phyloP scores from a whole-genome alignment of 2,113 vertebrate genomes.

The Grus americana region DNA sequence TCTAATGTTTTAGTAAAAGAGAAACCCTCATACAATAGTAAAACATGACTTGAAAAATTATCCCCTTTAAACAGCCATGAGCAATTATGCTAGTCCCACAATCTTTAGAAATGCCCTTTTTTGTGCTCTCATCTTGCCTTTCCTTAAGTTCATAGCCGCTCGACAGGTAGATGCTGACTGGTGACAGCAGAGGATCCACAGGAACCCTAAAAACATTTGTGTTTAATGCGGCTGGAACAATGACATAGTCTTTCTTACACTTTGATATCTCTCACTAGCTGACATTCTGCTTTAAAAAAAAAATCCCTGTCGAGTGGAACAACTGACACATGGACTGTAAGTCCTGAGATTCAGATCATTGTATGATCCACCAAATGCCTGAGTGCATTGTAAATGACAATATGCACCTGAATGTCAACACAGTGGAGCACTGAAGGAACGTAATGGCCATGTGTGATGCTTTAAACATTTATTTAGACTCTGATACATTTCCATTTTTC shows the following conservation, averaged over 20 bases:
- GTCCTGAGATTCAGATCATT: constrained; percentile 38
- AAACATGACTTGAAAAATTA: neutral
- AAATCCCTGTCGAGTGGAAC: neutral
- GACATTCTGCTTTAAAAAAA: constrained; percentile 27
- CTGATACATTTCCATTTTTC: neutral
- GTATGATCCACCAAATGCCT: neutral
- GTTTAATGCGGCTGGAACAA: constrained; percentile 12
- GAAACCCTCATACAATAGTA: neutral
- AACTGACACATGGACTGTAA: constrained; percentile 36
- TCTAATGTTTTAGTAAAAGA: neutral
- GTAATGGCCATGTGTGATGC: neutral
- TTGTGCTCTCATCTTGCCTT: neutral
- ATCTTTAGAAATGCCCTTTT: neutral
- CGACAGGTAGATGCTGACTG: neutral
- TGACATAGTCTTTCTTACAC: constrained; percentile 32
- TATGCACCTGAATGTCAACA: neutral
- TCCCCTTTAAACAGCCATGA: neutral
- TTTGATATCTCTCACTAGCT: constrained; percentile 51
- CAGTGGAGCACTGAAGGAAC: neutral
- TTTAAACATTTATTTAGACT: neutral
- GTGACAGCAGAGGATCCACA: constrained; percentile 4
- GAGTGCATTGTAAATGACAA: constrained; percentile 1
- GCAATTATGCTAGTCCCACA: neutral
- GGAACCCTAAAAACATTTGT: constrained; percentile 32
- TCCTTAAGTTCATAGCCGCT: neutral